Evolutionary conservation across 2,888 invertebrate genomes (phyloP).

Genomic region (Pandemis cinnamomeana): DNA sequence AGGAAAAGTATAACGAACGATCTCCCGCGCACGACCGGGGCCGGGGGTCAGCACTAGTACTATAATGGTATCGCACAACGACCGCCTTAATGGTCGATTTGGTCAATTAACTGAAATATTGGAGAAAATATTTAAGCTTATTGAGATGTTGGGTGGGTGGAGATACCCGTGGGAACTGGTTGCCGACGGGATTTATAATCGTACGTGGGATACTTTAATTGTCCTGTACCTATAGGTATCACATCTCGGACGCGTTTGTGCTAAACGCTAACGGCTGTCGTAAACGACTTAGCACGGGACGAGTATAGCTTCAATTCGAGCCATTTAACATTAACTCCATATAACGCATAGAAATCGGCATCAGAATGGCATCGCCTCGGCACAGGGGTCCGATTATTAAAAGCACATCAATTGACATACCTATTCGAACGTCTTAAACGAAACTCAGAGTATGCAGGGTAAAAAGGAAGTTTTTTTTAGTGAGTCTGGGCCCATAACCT

Average conservation of each 20-base stretch:
- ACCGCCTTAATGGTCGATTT: conserved; percentile 43
- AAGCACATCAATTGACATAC: no score
- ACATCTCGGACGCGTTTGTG: not conserved
- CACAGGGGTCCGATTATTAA: no score
- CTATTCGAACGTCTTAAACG: no score
- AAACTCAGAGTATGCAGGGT: no score
- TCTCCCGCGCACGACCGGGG: conserved; percentile 63
- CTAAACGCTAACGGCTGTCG: not conserved
- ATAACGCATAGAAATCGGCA: no score
- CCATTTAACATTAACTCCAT: no score
- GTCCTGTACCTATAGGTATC: not conserved
- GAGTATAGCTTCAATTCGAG: no score
- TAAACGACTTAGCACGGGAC: no score
- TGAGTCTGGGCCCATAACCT: no score
- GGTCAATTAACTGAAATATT: conserved; percentile 42
- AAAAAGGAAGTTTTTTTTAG: no score
- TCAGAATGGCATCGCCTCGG: no score
- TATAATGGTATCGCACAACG: conserved; percentile 49
- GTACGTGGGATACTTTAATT: not conserved
- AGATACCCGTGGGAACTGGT: conserved; percentile 32
- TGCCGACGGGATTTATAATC: not conserved
- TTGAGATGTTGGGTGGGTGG: conserved; percentile 37
- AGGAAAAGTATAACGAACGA: conserved; percentile 71
- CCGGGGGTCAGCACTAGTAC: conserved; percentile 63
- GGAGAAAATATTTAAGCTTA: conserved; percentile 41